These are phyloP conservation scores for Actinernus sp. DNA, from an alignment of 92 coral and sea anemone genomes.

Conservation along the genomic window DNA sequence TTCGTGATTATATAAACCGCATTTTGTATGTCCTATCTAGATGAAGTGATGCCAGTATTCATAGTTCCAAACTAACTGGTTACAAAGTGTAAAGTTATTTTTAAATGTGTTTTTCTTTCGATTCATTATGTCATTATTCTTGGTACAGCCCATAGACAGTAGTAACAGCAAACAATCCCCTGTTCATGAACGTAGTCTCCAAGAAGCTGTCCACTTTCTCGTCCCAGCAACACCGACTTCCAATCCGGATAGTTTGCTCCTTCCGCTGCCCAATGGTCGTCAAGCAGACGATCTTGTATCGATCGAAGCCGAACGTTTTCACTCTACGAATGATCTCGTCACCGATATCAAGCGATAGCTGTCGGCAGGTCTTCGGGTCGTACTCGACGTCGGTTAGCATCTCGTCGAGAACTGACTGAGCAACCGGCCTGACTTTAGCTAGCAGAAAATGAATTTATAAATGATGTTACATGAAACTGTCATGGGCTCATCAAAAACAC, in stretches of 20 bases:
- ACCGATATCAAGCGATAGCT: slow-evolving; percentile 54
- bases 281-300: slow-evolving; percentile 81
- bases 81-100: no score
- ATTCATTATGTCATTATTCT: slow-evolving; percentile 24
- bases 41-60: no score
- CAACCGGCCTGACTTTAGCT: slow-evolving; percentile 42
- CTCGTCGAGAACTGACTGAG: slow-evolving; percentile 24
- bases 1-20: no score
- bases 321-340: slow-evolving; percentile 61
- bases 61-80: no score
- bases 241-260: slow-evolving; percentile 50
- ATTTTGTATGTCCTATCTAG: no score
- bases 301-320: slow-evolving; percentile 66
- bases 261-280: slow-evolving; percentile 62
- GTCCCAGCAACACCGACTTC: slow-evolving; percentile 78
- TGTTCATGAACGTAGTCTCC: slow-evolving; percentile 48
- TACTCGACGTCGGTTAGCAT: slow-evolving; percentile 32
- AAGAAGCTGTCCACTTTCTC: slow-evolving; percentile 44
- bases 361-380: slow-evolving; percentile 70
- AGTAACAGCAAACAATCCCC: slow-evolving; percentile 58
- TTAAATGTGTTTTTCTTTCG: no score
- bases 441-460: no score
- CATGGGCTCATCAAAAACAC: no score
- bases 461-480: no score
- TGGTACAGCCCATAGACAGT: slow-evolving; percentile 68